A percentile compares a stretch with the other conserved stretches of the same genome.
These are phyloP conservation scores for Drosophila dunni DNA, from an alignment of 1,140 invertebrate species.

Conservation along the genomic window DNA sequence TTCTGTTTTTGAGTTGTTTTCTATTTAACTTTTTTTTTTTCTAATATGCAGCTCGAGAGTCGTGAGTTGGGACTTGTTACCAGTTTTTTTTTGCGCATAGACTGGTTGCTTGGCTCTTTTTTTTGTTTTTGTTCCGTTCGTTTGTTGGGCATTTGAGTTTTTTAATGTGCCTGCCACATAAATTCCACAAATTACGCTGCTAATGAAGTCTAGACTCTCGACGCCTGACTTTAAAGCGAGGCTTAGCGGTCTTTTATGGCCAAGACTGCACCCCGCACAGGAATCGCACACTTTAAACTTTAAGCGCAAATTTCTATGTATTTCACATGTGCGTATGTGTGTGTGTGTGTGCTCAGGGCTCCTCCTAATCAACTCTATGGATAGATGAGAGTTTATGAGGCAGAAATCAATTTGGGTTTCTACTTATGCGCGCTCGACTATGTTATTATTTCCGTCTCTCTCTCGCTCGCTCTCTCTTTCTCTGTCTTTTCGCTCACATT, in stretches of 20 bases:
- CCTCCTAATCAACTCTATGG: constrained; percentile 8
- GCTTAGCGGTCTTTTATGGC: constrained; percentile 29
- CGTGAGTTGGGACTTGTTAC: not conserved
- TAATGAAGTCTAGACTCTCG: constrained; percentile 82
- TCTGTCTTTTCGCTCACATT: not conserved
- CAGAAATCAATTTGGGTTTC: constrained; percentile 26
- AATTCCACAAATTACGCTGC: constrained; percentile 77
- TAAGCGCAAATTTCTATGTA: not conserved
- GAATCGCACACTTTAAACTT: not conserved
- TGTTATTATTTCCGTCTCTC: not conserved
- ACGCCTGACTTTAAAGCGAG: constrained; percentile 44
- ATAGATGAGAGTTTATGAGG: constrained; percentile 31
- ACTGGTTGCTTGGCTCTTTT: constrained; percentile 20
- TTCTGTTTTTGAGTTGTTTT: too few species aligned
- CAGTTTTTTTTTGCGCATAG: constrained; percentile 31
- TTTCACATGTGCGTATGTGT: not conserved
- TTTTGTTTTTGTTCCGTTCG: not conserved
- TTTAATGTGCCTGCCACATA: constrained; percentile 79
- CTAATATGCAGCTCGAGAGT: not conserved
- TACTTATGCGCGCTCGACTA: not conserved
- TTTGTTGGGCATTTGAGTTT: constrained; percentile 37
- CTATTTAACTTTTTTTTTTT: too few species aligned
- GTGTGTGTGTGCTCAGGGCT: constrained; percentile 10
- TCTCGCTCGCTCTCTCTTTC: not conserved
- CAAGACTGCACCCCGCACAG: constrained; percentile 17